Percentiles rank a stretch among this genome's conserved stretches.
phyloP scores from a whole-genome alignment of 2,113 vertebrate species.

The Crotalus helleri region DNA sequence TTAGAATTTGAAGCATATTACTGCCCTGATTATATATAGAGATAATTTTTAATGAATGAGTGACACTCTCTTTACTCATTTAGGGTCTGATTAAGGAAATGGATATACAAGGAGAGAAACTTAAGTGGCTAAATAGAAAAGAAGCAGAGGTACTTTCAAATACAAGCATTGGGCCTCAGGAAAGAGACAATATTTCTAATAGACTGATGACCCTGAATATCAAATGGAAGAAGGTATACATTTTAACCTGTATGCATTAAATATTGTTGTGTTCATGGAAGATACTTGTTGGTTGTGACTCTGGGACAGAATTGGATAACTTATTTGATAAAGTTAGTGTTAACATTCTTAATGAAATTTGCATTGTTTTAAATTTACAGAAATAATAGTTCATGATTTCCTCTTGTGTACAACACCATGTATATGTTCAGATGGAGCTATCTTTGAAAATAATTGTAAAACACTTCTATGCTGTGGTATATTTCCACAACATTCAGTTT shows the following conservation, averaged over 20 bases:
- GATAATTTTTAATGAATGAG: constrained; percentile 6
- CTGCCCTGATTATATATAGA: background rate
- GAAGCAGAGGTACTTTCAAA: constrained; percentile 79
- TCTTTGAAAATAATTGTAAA: background rate
- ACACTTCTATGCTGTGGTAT: background rate
- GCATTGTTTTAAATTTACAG: background rate
- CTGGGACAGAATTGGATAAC: background rate
- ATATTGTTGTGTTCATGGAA: background rate
- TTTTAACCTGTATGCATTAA: background rate
- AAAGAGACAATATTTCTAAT: constrained; percentile 76
- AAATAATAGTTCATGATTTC: background rate
- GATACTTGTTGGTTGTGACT: fast-evolving
- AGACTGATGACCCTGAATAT: constrained; percentile 78
- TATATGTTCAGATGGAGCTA: background rate
- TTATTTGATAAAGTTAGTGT: background rate
- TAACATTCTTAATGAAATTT: background rate
- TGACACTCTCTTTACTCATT: constrained; percentile 26
- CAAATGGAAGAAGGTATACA: constrained; percentile 84
- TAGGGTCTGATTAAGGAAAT: constrained; percentile 81
- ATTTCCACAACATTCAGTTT: background rate
- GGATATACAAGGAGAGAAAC: constrained; percentile 76
- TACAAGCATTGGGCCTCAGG: constrained; percentile 72
- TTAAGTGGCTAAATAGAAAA: constrained; percentile 85
- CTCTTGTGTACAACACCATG: background rate
- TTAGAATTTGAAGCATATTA: background rate